phyloP scores from a whole-genome alignment of 2,888 invertebrate genomes.

The Dryobota labecula region DNA sequence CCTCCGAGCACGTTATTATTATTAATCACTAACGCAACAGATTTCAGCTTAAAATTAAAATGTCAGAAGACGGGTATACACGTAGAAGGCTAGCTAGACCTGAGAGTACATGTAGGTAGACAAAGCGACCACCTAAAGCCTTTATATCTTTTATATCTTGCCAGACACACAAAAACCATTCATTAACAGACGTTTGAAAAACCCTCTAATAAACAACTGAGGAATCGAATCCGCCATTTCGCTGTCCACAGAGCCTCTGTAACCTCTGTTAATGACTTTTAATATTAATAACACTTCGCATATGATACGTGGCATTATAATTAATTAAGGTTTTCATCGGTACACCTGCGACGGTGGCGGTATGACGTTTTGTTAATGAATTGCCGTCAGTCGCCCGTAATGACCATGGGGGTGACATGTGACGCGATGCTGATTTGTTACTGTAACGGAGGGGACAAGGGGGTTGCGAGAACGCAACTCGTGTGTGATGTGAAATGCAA shows the following conservation, averaged over 20 bases:
- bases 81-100: neutral
- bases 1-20: no score
- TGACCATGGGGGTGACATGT: constrained; percentile 77
- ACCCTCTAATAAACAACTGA: neutral
- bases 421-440: constrained; percentile 78
- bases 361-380: constrained; percentile 85
- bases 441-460: constrained; percentile 22
- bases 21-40: no score
- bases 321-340: constrained; percentile 76
- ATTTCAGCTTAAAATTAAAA: neutral
- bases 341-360: constrained; percentile 80
- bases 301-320: constrained; percentile 68
- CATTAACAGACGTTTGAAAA: neutral
- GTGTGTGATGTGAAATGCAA: constrained; percentile 7
- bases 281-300: constrained; percentile 61
- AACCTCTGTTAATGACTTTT: constrained; percentile 48
- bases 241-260: constrained; percentile 6
- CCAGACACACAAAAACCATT: constrained; percentile 2
- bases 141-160: neutral
- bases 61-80: neutral
- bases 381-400: constrained; percentile 75
- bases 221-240: neutral
- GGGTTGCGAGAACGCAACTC: constrained; percentile 15
- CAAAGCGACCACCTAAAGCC: no score
- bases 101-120: neutral